Percentiles rank a stretch among this genome's conserved stretches.
phyloP scores from a whole-genome alignment of 2,113 vertebrate genomes.

The Cynoglossus semilaevis region DNA sequence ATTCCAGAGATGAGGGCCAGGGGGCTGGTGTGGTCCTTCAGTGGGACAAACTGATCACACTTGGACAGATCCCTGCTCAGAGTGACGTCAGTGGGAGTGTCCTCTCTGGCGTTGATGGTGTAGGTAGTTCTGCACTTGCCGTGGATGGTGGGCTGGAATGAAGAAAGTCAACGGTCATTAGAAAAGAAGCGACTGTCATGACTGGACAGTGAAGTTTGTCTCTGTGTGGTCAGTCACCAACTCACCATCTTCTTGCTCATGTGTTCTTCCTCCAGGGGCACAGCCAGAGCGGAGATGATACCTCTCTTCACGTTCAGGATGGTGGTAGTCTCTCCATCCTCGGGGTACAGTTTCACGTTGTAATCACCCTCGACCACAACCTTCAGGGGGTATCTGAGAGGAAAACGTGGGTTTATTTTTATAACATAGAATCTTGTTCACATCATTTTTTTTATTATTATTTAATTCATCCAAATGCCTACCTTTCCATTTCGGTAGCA shows the following conservation, averaged over 20 bases:
- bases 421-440: neutral
- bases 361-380: conserved; percentile 78
- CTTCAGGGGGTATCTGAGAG: conserved; percentile 82
- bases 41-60: conserved; percentile 83
- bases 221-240: neutral
- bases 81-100: conserved; percentile 79
- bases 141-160: conserved; percentile 84
- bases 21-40: conserved; percentile 82
- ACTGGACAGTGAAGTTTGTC: no score
- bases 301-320: conserved; percentile 95
- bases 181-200: neutral
- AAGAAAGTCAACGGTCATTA: conserved; percentile 7
- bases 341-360: conserved; percentile 83
- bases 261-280: conserved; percentile 79
- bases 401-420: neutral
- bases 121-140: conserved; percentile 84
- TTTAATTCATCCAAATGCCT: conserved; percentile 19
- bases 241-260: conserved; percentile 72
- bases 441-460: neutral
- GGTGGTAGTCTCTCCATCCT: conserved; percentile 81
- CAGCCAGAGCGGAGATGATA: conserved; percentile 88
- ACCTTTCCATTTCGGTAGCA: conserved; percentile 86
- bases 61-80: conserved; percentile 81
- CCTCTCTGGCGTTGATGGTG: conserved; percentile 74
- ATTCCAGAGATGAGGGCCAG: conserved; percentile 86